phyloP scores from a whole-genome alignment of 1,140 invertebrate species.

The Archegozetes longisetosus region DNA sequence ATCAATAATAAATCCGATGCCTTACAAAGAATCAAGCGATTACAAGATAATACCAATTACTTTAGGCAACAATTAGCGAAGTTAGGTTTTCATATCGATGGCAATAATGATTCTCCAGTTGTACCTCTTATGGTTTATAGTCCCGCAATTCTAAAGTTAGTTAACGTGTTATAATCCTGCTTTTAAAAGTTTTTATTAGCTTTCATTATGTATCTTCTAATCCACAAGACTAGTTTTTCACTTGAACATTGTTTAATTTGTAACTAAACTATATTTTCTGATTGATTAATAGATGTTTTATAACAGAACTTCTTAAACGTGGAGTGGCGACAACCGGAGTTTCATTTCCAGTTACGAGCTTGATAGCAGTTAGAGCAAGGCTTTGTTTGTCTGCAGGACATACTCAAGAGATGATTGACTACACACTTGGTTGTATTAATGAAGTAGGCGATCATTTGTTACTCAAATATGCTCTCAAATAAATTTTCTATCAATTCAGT shows the following conservation, averaged over 20 bases:
- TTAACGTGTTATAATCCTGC: no score
- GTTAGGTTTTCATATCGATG: slow-evolving; percentile 86
- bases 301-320: slow-evolving; percentile 56
- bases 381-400: slow-evolving; percentile 94
- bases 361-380: slow-evolving; percentile 78
- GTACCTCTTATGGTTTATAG: slow-evolving; percentile 88
- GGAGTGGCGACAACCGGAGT: slow-evolving; percentile 88
- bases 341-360: slow-evolving; percentile 92
- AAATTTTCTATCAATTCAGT: no score
- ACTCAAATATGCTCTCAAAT: slow-evolving; percentile 13
- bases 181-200: neutral
- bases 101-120: slow-evolving; percentile 89
- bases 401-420: slow-evolving; percentile 86
- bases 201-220: neutral
- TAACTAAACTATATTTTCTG: slow-evolving; percentile 5
- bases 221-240: no score
- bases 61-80: slow-evolving; percentile 70
- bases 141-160: slow-evolving; percentile 66
- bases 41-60: slow-evolving; percentile 73
- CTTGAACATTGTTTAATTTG: neutral
- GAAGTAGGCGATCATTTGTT: slow-evolving; percentile 13
- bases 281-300: slow-evolving; percentile 39
- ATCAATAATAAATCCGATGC: slow-evolving; percentile 7
- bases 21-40: slow-evolving; percentile 49
- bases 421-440: slow-evolving; percentile 35